Evolutionary conservation across 2,797 vertebrate species (phyloP).

Genomic region (Platyrinchus mystaceus): DNA sequence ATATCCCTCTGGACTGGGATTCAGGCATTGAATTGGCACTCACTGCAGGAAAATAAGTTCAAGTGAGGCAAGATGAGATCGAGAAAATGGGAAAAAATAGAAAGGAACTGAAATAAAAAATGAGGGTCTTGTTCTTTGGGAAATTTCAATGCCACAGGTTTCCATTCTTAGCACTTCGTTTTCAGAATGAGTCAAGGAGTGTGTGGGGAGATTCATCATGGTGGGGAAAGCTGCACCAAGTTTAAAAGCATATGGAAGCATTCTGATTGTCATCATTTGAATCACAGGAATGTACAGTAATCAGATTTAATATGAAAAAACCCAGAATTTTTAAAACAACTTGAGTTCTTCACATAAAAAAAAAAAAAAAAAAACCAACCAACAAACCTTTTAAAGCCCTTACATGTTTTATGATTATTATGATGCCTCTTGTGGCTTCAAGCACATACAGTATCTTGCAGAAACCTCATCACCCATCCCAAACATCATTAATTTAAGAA

Average conservation of each 20-base stretch:
- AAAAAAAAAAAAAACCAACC: no score
- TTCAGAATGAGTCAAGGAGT: background rate
- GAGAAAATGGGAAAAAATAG: background rate
- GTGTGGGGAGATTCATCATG: background rate
- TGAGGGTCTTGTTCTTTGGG: background rate
- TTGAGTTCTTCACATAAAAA: background rate
- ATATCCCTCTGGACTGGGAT: background rate
- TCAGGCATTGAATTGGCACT: background rate
- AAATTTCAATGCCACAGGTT: background rate
- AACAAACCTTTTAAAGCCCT: background rate
- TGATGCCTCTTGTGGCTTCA: background rate
- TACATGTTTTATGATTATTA: background rate
- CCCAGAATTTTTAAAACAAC: background rate
- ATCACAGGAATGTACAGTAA: background rate
- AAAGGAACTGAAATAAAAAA: background rate
- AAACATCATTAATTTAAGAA: background rate
- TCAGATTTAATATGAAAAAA: background rate
- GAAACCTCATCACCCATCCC: background rate
- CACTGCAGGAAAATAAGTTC: background rate
- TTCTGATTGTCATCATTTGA: background rate
- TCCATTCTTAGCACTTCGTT: background rate
- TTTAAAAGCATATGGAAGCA: background rate
- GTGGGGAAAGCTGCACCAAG: background rate
- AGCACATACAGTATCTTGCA: rapidly evolving
- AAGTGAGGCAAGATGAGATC: background rate